Evolutionary conservation across 1,140 invertebrate species (phyloP).

Genomic region (Pollicipes pollicipes): DNA sequence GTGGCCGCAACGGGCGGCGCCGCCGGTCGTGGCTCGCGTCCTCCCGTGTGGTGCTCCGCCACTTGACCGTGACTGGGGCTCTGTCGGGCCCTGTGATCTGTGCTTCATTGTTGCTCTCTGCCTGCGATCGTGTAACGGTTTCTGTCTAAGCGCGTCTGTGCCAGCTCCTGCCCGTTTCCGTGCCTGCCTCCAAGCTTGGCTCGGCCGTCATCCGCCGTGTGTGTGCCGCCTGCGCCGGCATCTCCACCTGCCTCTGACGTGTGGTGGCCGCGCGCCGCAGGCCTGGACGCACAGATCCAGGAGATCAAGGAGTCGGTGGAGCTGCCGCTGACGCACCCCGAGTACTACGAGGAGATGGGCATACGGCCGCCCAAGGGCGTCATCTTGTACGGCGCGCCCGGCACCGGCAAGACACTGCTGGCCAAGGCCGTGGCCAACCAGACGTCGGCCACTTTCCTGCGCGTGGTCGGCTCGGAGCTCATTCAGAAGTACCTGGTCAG

Average conservation of each 20-base stretch:
- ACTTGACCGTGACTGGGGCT: too few relatives aligned
- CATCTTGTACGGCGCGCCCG: slow-evolving; percentile 93
- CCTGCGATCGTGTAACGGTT: neutral
- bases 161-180: too few relatives aligned
- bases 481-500: slow-evolving; percentile 94
- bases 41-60: neutral
- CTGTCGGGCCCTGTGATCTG: neutral
- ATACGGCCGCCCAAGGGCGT: slow-evolving; percentile 99
- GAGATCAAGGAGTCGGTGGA: slow-evolving; percentile 99
- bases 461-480: slow-evolving; percentile 95
- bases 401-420: too few relatives aligned
- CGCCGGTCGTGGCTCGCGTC: too few relatives aligned
- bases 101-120: neutral
- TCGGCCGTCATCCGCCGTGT: too few relatives aligned
- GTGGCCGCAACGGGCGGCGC: too few relatives aligned
- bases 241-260: too few relatives aligned
- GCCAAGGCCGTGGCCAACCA: slow-evolving; percentile 99
- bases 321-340: slow-evolving; percentile 93
- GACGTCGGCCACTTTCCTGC: slow-evolving; percentile 94
- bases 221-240: too few relatives aligned
- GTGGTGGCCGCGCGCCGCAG: slow-evolving; percentile 26
- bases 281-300: slow-evolving; percentile 97
- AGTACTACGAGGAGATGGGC: slow-evolving; percentile 99
- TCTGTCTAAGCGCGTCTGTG: too few relatives aligned
- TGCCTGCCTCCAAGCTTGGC: too few relatives aligned